Evolutionary conservation across 2,113 vertebrate species (phyloP).

Genomic region (Brachyhypopomus occidentalis): DNA sequence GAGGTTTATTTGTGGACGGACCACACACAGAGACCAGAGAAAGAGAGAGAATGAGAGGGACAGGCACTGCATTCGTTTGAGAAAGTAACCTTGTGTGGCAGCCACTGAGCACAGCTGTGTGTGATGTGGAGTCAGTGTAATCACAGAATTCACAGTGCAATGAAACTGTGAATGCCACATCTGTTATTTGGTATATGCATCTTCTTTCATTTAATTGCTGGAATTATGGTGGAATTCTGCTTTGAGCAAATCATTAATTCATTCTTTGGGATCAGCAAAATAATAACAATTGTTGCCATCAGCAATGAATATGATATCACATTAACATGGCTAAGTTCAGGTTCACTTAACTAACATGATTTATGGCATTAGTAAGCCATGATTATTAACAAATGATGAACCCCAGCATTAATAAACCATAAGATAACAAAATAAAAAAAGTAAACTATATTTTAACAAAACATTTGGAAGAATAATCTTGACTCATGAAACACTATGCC

Average conservation of each 20-base stretch:
- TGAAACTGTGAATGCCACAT: background rate
- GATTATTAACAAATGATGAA: too few species aligned
- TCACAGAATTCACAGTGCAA: background rate
- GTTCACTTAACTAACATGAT: too few species aligned
- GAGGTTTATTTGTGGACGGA: slow-evolving; percentile 74
- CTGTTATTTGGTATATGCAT: background rate
- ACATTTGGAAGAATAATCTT: too few species aligned
- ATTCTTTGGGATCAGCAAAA: too few species aligned
- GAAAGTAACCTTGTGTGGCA: slow-evolving; percentile 43
- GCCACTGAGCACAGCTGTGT: background rate
- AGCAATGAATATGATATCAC: too few species aligned
- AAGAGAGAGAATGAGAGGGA: slow-evolving; percentile 26
- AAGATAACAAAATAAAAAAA: too few species aligned
- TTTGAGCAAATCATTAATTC: background rate
- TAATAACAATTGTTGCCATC: too few species aligned
- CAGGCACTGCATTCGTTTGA: slow-evolving; percentile 6
- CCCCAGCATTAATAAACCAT: too few species aligned
- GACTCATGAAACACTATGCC: too few species aligned
- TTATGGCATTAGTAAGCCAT: too few species aligned
- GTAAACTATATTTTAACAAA: too few species aligned
- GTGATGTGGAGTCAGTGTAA: background rate
- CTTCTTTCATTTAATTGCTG: background rate
- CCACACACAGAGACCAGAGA: slow-evolving; percentile 78
- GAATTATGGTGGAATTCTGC: background rate
- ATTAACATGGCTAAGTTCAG: too few species aligned